Percentiles rank a stretch among this genome's conserved stretches.
Evolutionary conservation across 1,140 invertebrate species (phyloP).

Genomic region (Euura lappo): DNA sequence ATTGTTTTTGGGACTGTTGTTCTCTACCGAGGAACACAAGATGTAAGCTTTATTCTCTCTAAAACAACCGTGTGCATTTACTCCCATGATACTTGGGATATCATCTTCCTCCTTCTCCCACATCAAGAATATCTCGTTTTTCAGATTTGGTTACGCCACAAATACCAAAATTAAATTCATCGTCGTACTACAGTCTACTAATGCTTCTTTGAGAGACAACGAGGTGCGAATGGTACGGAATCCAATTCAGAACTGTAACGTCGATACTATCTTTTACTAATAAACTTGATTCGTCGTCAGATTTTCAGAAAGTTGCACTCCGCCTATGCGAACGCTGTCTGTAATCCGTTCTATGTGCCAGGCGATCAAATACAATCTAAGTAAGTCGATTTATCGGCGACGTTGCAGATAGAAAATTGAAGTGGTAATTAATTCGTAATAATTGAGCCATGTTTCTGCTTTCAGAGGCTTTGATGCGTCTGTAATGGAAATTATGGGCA

Average conservation of each 20-base stretch:
- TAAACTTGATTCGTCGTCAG: slow-evolving; percentile 57
- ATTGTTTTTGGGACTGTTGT: slow-evolving; percentile 89
- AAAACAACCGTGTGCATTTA: too few species aligned
- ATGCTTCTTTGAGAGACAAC: slow-evolving; percentile 87
- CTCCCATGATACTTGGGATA: too few species aligned
- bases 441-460: slow-evolving; percentile 23
- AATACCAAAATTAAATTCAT: slow-evolving; percentile 97
- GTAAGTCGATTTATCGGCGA: slow-evolving; percentile 61
- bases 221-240: slow-evolving; percentile 87
- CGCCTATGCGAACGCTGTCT: slow-evolving; percentile 90
- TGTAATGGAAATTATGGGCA: slow-evolving; percentile 53
- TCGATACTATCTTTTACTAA: background rate
- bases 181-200: slow-evolving; percentile 90
- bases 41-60: slow-evolving; percentile 68
- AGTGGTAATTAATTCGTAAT: slow-evolving; percentile 14
- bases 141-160: slow-evolving; percentile 96
- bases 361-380: slow-evolving; percentile 82
- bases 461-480: slow-evolving; percentile 50
- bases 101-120: background rate
- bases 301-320: slow-evolving; percentile 90
- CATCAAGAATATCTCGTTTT: slow-evolving; percentile 31
- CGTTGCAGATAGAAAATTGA: slow-evolving; percentile 4
- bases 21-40: slow-evolving; percentile 96
- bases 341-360: slow-evolving; percentile 94
- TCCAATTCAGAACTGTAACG: background rate